phyloP scores from a whole-genome alignment of 1,140 invertebrate genomes.

The Arion vulgaris region DNA sequence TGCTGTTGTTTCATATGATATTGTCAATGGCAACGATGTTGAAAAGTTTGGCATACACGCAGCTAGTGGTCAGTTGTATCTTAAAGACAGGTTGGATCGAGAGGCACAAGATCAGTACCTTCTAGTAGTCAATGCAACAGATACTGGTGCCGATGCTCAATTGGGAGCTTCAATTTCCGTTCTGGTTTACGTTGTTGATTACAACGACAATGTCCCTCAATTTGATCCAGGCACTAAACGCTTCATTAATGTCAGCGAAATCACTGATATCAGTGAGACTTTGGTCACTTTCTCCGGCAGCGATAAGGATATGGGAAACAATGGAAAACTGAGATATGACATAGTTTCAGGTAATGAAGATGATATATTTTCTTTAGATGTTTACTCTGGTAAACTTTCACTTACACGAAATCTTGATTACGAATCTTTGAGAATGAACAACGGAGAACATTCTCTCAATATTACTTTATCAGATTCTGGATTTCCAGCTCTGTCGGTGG shows the following conservation, averaged over 20 bases:
- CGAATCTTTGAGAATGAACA: constrained; percentile 89
- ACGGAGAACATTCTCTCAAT: constrained; percentile 82
- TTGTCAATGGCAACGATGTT: constrained; percentile 81
- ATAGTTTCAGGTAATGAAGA: constrained; percentile 95
- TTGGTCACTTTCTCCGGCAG: constrained; percentile 63
- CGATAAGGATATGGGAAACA: constrained; percentile 74
- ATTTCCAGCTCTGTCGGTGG: constrained; percentile 74
- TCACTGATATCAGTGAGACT: constrained; percentile 51
- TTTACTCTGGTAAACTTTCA: constrained; percentile 86
- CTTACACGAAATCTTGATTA: constrained; percentile 88
- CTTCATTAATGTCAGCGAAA: constrained; percentile 49
- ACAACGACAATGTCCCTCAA: constrained; percentile 92
- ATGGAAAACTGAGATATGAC: constrained; percentile 80
- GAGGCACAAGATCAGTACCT: constrained; percentile 77
- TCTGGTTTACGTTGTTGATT: constrained; percentile 82
- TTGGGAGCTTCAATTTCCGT: constrained; percentile 80
- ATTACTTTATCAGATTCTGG: constrained; percentile 83
- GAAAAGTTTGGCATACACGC: constrained; percentile 65
- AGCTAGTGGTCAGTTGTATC: constrained; percentile 56
- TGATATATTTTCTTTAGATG: constrained; percentile 86
- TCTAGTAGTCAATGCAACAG: constrained; percentile 80
- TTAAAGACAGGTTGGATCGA: constrained; percentile 82
- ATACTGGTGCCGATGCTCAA: constrained; percentile 82
- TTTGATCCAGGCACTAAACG: constrained; percentile 45
- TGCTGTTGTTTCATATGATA: constrained; percentile 83